phyloP scores from a whole-genome alignment of 1,140 invertebrate species.

The Nixonia krombeini region DNA sequence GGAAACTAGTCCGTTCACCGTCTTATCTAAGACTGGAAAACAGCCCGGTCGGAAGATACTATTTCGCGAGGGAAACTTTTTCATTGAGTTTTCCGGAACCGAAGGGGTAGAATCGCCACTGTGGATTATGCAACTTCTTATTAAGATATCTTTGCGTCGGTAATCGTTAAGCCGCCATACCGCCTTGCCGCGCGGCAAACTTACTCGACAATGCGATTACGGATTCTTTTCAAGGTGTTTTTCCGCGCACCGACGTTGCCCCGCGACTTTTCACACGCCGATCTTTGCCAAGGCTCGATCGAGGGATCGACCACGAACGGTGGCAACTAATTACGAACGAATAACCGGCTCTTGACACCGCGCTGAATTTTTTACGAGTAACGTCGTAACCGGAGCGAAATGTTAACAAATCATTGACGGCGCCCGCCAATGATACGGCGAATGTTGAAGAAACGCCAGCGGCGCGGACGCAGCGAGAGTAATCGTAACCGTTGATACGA shows the following conservation, averaged over 20 bases:
- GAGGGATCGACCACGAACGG: too few species aligned
- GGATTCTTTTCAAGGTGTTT: slow-evolving; percentile 20
- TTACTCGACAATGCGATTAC: too few species aligned
- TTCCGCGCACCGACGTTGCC: not conserved
- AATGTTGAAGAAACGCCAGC: not conserved
- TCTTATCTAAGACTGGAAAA: slow-evolving; percentile 1
- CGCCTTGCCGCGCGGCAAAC: slow-evolving; percentile 9
- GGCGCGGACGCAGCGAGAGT: not conserved
- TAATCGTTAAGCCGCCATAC: slow-evolving; percentile 9
- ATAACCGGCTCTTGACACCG: too few species aligned
- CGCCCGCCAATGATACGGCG: not conserved
- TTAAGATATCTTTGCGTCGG: slow-evolving; percentile 27
- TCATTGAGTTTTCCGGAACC: not conserved
- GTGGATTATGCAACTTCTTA: slow-evolving; percentile 51
- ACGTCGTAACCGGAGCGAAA: not conserved
- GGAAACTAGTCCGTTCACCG: slow-evolving; percentile 7
- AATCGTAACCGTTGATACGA: slow-evolving; percentile 2
- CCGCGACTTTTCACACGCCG: slow-evolving; percentile 8
- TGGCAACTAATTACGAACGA: too few species aligned
- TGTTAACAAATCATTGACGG: not conserved
- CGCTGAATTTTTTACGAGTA: too few species aligned
- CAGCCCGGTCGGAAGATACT: not conserved
- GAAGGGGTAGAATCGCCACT: slow-evolving; percentile 5
- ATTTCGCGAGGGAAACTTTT: slow-evolving; percentile 3
- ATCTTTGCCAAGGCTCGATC: too few species aligned